These are phyloP conservation scores for Drosophila monieri DNA, from an alignment of 2,888 invertebrate species.

Conservation along the genomic window DNA sequence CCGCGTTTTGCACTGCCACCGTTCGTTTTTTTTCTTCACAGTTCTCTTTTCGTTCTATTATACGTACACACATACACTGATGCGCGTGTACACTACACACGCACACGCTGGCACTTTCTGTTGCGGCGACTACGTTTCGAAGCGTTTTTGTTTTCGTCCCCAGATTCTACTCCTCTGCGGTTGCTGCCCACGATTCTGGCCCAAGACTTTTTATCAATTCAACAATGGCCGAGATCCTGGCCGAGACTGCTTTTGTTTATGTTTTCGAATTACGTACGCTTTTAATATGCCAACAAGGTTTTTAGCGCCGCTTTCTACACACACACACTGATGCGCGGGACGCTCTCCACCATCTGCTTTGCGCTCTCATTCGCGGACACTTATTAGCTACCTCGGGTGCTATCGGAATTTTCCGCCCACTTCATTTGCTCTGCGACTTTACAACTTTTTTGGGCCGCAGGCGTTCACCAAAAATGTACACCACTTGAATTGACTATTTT, in stretches of 20 bases:
- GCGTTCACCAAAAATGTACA: background rate
- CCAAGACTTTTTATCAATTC: background rate
- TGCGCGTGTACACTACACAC: conserved; percentile 38
- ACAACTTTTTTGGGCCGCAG: background rate
- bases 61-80: conserved; percentile 31
- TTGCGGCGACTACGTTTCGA: conserved; percentile 25
- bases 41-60: conserved; percentile 46
- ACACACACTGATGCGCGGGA: conserved; percentile 55
- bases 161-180: conserved; percentile 18
- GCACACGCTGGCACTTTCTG: conserved; percentile 46
- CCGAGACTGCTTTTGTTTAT: background rate
- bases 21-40: conserved; percentile 39
- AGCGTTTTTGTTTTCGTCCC: conserved; percentile 35
- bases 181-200: conserved; percentile 15
- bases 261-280: background rate
- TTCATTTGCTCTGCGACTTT: background rate
- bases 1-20: conserved; percentile 61
- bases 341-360: conserved; percentile 77
- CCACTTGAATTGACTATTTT: conserved; percentile 1
- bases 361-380: conserved; percentile 76
- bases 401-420: conserved; percentile 6
- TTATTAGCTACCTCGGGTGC: conserved; percentile 62
- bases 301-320: conserved; percentile 76
- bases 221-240: background rate
- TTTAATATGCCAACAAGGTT: conserved; percentile 44